Evolutionary conservation across 2,797 vertebrate species (phyloP).

Genomic region (Leuciscus waleckii): DNA sequence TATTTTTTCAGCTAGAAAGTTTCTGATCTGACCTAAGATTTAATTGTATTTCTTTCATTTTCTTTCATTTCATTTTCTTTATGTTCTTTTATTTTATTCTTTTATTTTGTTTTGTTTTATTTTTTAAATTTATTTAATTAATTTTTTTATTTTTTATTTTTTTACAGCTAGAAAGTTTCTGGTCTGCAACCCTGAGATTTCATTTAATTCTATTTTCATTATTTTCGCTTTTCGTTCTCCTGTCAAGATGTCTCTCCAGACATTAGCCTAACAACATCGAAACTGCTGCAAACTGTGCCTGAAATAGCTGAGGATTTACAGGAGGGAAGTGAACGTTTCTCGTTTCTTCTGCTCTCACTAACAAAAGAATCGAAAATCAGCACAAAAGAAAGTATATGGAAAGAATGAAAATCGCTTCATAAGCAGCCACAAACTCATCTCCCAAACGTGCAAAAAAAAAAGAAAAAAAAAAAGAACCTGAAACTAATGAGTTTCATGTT

Average conservation of each 20-base stretch:
- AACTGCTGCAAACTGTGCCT: not conserved
- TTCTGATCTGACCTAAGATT: too few relatives aligned
- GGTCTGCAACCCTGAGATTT: not conserved
- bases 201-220: not conserved
- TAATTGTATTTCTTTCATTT: not conserved
- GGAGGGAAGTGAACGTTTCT: slow-evolving; percentile 26
- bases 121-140: not conserved
- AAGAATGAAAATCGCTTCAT: slow-evolving; percentile 18
- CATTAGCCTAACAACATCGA: not conserved
- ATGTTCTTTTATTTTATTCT: too few relatives aligned
- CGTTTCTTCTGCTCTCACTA: slow-evolving; percentile 6
- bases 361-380: not conserved
- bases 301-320: slow-evolving; percentile 26
- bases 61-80: not conserved
- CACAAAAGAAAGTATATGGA: slow-evolving; percentile 4
- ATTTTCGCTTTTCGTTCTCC: not conserved
- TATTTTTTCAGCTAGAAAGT: not conserved
- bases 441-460: not conserved
- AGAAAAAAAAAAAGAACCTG: not conserved
- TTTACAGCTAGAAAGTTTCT: not conserved
- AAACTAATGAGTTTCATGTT: not conserved
- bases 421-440: slow-evolving; percentile 22
- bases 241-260: not conserved
- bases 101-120: not conserved
- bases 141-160: too few relatives aligned